These are phyloP conservation scores for Syngnathus acus DNA, from an alignment of 2,797 vertebrate species.

Conservation along the genomic window DNA sequence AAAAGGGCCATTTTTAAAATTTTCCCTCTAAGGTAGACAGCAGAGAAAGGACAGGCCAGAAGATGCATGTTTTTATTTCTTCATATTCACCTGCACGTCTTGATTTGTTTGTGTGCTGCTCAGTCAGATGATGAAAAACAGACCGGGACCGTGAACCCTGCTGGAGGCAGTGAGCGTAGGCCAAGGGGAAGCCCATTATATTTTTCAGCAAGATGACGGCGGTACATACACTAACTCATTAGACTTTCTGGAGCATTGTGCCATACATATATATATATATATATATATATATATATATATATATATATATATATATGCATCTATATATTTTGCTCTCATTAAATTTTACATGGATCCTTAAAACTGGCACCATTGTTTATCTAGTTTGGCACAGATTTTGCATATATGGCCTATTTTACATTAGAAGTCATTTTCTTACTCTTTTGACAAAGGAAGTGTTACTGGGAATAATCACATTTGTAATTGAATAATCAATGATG, in stretches of 20 bases:
- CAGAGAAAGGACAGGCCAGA: background rate
- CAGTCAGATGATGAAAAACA: constrained; percentile 3
- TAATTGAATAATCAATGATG: too few species aligned
- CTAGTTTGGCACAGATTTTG: background rate
- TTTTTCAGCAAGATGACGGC: constrained; percentile 2
- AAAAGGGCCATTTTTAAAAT: background rate
- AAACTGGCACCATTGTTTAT: background rate
- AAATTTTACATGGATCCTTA: background rate
- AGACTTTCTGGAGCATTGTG: background rate
- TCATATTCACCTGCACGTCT: background rate
- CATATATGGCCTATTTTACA: background rate
- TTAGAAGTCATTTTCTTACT: background rate
- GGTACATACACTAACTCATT: background rate
- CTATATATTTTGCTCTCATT: background rate
- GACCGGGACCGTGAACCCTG: background rate
- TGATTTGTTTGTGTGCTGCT: constrained; percentile 1
- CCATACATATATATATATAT: background rate
- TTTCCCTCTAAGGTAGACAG: background rate
- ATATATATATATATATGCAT: too few species aligned
- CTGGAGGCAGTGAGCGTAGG: background rate
- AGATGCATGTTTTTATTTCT: background rate
- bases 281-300: background rate
- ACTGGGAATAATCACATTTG: too few species aligned
- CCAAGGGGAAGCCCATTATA: constrained; percentile 1
- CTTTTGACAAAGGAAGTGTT: background rate